phyloP scores from a whole-genome alignment of 2,888 invertebrate species.

The Heliothis peltigera region DNA sequence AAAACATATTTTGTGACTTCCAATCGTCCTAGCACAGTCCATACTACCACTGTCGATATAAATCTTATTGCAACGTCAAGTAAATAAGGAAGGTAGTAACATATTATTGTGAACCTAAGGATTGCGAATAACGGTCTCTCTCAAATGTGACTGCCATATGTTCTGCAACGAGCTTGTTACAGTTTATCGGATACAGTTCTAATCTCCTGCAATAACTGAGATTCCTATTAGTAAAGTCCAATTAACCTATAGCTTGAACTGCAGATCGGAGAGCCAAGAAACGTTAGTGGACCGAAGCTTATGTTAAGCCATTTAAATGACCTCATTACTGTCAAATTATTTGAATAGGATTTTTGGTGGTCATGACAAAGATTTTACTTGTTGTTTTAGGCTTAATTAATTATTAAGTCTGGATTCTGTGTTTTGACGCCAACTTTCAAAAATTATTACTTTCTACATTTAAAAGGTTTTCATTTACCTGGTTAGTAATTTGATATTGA shows the following conservation, averaged over 20 bases:
- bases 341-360: not conserved
- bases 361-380: not conserved
- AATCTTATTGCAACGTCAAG: slow-evolving; percentile 28
- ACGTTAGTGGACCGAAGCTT: slow-evolving; percentile 16
- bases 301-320: slow-evolving; percentile 12
- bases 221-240: slow-evolving; percentile 57
- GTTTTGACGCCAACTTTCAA: no score
- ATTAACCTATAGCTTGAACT: slow-evolving; percentile 56
- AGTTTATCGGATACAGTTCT: slow-evolving; percentile 52
- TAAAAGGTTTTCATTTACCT: no score
- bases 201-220: slow-evolving; percentile 54
- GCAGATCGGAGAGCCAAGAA: slow-evolving; percentile 40
- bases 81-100: slow-evolving; percentile 22
- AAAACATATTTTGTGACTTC: no score
- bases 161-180: slow-evolving; percentile 46
- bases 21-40: not conserved
- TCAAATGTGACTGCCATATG: slow-evolving; percentile 30
- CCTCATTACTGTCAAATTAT: not conserved
- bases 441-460: no score
- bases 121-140: slow-evolving; percentile 47
- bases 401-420: no score
- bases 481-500: no score
- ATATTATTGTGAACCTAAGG: slow-evolving; percentile 24
- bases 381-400: not conserved
- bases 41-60: slow-evolving; percentile 23